Evolutionary conservation across 2,797 vertebrate species (phyloP).

Genomic region (Hoplostethus atlanticus): DNA sequence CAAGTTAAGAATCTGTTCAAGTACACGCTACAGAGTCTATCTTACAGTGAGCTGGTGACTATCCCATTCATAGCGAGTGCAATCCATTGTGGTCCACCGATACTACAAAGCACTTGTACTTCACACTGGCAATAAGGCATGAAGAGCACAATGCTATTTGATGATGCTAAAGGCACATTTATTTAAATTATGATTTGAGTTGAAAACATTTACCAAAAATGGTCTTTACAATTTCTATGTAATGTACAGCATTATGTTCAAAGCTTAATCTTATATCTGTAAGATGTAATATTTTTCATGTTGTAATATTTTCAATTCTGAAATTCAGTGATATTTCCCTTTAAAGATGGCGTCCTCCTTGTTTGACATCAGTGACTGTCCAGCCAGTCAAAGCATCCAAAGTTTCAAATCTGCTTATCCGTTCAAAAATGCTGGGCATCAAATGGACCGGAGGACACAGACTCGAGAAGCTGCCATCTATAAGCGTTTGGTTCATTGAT

Average conservation of each 20-base stretch:
- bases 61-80: not conserved
- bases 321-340: not conserved
- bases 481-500: slow-evolving; percentile 42
- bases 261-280: no score
- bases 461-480: slow-evolving; percentile 27
- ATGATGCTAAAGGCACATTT: not conserved
- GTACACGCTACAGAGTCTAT: not conserved
- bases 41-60: slow-evolving; percentile 5
- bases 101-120: not conserved
- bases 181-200: not conserved
- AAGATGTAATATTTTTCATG: no score
- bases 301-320: not conserved
- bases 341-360: not conserved
- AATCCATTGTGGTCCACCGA: not conserved
- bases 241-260: no score
- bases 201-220: not conserved
- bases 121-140: not conserved
- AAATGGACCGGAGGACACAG: slow-evolving; percentile 4
- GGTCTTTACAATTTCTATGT: no score
- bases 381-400: not conserved
- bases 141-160: not conserved
- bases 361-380: slow-evolving; percentile 1
- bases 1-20: not conserved
- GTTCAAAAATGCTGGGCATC: slow-evolving; percentile 22
- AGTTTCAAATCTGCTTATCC: not conserved